Conservation (phyloP, 2,113 vertebrate genomes). For the Sander lucioperca region DNA sequence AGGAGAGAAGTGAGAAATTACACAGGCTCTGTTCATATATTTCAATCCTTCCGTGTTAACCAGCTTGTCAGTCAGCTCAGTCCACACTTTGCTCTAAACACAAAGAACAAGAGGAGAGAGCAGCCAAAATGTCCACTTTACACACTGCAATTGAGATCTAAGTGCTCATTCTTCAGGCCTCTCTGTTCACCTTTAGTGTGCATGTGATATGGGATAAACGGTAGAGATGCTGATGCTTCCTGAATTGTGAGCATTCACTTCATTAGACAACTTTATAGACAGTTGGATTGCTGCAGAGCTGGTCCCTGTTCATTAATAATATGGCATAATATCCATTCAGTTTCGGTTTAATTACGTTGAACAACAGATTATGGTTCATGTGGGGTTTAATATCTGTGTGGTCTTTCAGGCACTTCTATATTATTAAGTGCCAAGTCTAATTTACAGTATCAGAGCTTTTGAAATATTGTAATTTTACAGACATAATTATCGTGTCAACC, state of each 20-base stretch:
- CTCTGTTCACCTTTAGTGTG: not conserved
- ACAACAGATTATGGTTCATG: not conserved
- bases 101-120: slow-evolving; percentile 4
- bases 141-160: not conserved
- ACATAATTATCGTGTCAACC: slow-evolving; percentile 24
- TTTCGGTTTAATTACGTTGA: not conserved
- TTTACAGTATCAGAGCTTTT: not conserved
- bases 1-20: slow-evolving; percentile 17
- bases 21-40: not conserved
- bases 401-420: not conserved
- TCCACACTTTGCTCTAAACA: slow-evolving; percentile 25
- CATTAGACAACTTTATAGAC: not conserved
- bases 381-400: not conserved
- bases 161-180: not conserved
- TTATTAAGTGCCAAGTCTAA: not conserved
- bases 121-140: slow-evolving; percentile 1
- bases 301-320: not conserved
- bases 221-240: no score
- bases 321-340: not conserved
- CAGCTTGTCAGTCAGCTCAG: slow-evolving; percentile 29
- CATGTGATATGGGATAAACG: not conserved
- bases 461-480: not conserved
- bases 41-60: slow-evolving; percentile 32
- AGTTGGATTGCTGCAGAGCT: not conserved
- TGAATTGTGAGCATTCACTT: not conserved